These are phyloP conservation scores for honey bee (Apis mellifera) DNA, from an alignment of 1,140 invertebrate species.

Conservation along the genomic window Amel_HAv3.1 CM009944.2:4990501-4991000, in stretches of 20 bases:
- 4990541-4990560: conserved; percentile 51
- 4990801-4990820: conserved; percentile 78
- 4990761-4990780: conserved; percentile 79
- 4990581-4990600: conserved; percentile 82
- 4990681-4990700: conserved; percentile 81
- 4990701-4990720: conserved; percentile 80
- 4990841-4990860: conserved; percentile 78
- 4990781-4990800: conserved; percentile 82
- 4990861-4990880: conserved; percentile 80
- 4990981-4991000: conserved; percentile 82
- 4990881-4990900: conserved; percentile 71
- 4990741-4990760: conserved; percentile 81
- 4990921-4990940: conserved; percentile 8
- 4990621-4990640: conserved; percentile 75
- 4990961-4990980: conserved; percentile 80
- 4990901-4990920: not conserved
- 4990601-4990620: conserved; percentile 68
- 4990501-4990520: not conserved
- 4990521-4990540: conserved; percentile 21
- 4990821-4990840: conserved; percentile 80
- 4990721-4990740: conserved; percentile 82
- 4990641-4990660: conserved; percentile 79
- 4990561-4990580: conserved; percentile 63
- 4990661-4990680: conserved; percentile 76
- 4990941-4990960: conserved; percentile 76